Evolutionary conservation across 2,888 invertebrate species (phyloP).

Genomic region (Drosophila antonietae): DNA sequence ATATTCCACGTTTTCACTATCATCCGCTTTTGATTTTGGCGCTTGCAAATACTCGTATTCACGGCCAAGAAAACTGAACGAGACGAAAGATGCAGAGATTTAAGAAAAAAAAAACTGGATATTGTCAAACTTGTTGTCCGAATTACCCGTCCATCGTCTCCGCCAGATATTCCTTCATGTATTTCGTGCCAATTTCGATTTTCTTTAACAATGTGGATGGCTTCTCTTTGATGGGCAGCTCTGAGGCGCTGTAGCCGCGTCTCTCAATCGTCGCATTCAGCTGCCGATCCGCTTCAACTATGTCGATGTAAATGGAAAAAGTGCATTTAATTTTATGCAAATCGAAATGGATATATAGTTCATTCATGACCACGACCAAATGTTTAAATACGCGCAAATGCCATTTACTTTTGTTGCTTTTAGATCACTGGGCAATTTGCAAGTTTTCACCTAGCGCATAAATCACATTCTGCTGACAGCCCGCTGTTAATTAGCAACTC

Average conservation of each 20-base stretch:
- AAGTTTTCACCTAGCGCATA: constrained; percentile 54
- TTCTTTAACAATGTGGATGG: constrained; percentile 84
- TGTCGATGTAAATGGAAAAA: constrained; percentile 13
- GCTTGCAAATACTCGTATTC: constrained; percentile 77
- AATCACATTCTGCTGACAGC: constrained; percentile 23
- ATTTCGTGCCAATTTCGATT: constrained; percentile 83
- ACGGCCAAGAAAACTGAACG: constrained; percentile 81
- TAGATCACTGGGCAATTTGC: constrained; percentile 18
- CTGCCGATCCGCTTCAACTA: constrained; percentile 84
- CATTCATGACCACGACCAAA: not conserved
- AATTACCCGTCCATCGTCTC: constrained; percentile 83
- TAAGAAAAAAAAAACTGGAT: constrained; percentile 34
- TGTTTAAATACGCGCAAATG: constrained; percentile 6
- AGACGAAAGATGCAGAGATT: constrained; percentile 18
- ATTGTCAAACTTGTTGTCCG: constrained; percentile 35
- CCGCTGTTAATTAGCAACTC: constrained; percentile 37
- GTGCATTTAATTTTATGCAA: not conserved
- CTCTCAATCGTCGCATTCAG: constrained; percentile 79
- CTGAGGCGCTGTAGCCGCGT: constrained; percentile 82
- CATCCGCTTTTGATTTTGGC: constrained; percentile 76
- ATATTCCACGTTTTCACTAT: constrained; percentile 85
- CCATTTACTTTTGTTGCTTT: not conserved
- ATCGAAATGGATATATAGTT: not conserved
- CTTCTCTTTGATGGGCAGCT: constrained; percentile 81
- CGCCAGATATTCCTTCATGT: constrained; percentile 82